Percentiles rank a stretch among this genome's conserved stretches.
phyloP scores from a whole-genome alignment of 2,113 vertebrate genomes.

The Chauna torquata region DNA sequence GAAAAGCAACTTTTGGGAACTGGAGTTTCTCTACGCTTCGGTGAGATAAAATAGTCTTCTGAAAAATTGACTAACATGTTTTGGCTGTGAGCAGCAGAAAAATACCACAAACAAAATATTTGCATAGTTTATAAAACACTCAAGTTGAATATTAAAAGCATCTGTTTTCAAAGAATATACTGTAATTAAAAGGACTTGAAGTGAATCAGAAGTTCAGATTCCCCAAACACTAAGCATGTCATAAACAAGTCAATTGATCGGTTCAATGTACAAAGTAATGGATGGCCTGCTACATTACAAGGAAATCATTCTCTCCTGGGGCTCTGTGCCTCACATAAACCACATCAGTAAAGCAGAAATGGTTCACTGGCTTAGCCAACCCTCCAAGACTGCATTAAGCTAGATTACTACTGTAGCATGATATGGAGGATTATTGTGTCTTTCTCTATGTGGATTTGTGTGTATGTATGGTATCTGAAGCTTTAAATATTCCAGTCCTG shows the following conservation, averaged over 20 bases:
- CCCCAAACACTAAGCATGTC: slow-evolving; percentile 56
- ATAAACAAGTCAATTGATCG: slow-evolving; percentile 65
- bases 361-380: slow-evolving; percentile 31
- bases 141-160: slow-evolving; percentile 73
- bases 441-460: background rate
- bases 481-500: background rate
- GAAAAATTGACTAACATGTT: slow-evolving; percentile 58
- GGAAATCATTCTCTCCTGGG: slow-evolving; percentile 22
- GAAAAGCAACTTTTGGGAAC: slow-evolving; percentile 8
- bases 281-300: slow-evolving; percentile 37
- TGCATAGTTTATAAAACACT: slow-evolving; percentile 73
- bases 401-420: slow-evolving; percentile 25
- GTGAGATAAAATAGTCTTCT: slow-evolving; percentile 60
- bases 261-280: slow-evolving; percentile 54
- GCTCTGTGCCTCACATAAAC: slow-evolving; percentile 38
- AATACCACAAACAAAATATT: slow-evolving; percentile 76
- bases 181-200: slow-evolving; percentile 74
- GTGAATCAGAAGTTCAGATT: slow-evolving; percentile 69
- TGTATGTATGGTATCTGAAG: background rate
- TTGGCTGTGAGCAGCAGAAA: slow-evolving; percentile 66
- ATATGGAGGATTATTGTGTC: background rate
- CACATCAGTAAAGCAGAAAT: slow-evolving; percentile 40
- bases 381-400: slow-evolving; percentile 17
- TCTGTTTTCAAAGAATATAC: slow-evolving; percentile 71
- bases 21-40: slow-evolving; percentile 11